phyloP scores from a whole-genome alignment of 1,140 invertebrate species.

The Littorina saxatilis region DNA sequence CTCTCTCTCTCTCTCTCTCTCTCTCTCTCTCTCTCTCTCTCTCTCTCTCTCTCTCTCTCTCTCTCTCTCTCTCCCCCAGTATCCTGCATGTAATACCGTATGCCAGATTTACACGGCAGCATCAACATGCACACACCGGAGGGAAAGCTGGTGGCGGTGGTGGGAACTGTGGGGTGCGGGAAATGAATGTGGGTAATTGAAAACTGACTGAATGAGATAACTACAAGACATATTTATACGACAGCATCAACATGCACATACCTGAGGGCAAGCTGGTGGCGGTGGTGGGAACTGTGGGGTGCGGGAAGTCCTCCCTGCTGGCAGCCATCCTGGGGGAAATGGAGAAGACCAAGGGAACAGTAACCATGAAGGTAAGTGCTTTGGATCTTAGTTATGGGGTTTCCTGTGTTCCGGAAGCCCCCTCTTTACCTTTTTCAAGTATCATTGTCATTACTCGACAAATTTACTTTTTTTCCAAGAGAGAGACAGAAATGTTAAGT shows the following conservation, averaged over 20 bases:
- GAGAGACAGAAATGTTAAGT: no score
- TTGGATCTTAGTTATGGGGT: not conserved
- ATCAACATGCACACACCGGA: no score
- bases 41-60: conserved; percentile 9
- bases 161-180: conserved; percentile 38
- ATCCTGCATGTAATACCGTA: no score
- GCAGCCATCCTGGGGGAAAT: conserved; percentile 79
- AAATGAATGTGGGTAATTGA: no score
- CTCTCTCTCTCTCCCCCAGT: no score
- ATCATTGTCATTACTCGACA: no score
- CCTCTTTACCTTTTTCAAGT: no score
- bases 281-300: conserved; percentile 80
- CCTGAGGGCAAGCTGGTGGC: conserved; percentile 71
- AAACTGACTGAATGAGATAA: conserved; percentile 39
- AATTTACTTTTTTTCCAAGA: no score
- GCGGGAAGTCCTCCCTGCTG: conserved; percentile 83
- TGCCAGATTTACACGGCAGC: no score
- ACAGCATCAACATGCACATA: not conserved
- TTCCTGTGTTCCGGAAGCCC: not conserved
- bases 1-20: conserved; percentile 22
- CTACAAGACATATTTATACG: no score
- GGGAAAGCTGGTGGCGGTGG: no score
- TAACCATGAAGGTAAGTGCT: conserved; percentile 80
- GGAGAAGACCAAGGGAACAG: conserved; percentile 73
- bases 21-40: not conserved